Evolutionary conservation across 2,113 vertebrate species (phyloP), one percentile per base, ranked within the genome.

Genomic region (Catharus minimus): DNA sequence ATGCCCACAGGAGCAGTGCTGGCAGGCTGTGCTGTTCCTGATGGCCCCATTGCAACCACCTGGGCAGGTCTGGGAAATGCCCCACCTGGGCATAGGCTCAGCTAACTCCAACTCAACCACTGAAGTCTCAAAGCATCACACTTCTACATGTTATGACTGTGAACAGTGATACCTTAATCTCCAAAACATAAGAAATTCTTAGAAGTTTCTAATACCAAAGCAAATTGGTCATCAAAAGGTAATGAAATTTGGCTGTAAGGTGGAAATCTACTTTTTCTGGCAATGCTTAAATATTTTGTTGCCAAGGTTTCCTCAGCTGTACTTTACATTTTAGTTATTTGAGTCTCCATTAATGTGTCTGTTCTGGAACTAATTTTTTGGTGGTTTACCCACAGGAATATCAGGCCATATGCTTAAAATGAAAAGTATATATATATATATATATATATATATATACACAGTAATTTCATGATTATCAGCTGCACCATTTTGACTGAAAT

Each of bases 351-450:
- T 94, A 92, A 93, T 3, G 3, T 79, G 55, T 87, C 91, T 87
- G 83, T 46, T 93, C 89, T 92, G 94, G 93, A 96, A 92, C 66
- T 94, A 80, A 95, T 94, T 89, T 95, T 92, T 92, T 91, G 89
- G 78, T 93, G 91, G 89, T 90, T 94, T 89, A 87, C 81, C 74
- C 92, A 91, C 60, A 92, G 93, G 89, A 95, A 93, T 84, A 95
- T n/a, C 56, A 85, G 47, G 13, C 64, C 81, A 95, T 92, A 82
- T 87, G 84, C 91, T 96, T 92, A 92, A 93, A 93, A 95, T 92
- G 92, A 93, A 93, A 90, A 33, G 12, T 15, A 71, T 8, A 65
- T 4, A 69, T 4, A 62, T 50, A 50, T 27, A 50, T 11, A 62
- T 50, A 50, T 27, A 50, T 11, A 30, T 7, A 36, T 36, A 36